Conservation (phyloP, 2,113 vertebrate species). For the Glareola pratincola region DNA sequence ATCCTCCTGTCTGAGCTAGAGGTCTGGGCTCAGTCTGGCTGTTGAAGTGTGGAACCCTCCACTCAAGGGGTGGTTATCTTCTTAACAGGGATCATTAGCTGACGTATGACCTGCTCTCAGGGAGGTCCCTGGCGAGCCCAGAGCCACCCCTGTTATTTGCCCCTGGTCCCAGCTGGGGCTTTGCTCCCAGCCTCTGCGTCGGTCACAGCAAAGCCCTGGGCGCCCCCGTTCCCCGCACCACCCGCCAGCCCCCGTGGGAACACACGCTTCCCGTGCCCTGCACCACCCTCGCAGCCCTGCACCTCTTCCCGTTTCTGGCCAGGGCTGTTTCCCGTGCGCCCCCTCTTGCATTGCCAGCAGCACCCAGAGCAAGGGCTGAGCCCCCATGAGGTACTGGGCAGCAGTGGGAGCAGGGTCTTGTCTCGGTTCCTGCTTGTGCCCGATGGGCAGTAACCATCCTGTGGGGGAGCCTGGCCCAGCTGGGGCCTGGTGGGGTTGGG, state of each 20-base stretch:
- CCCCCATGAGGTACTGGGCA: background rate
- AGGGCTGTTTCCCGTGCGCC: background rate
- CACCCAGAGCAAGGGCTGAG: background rate
- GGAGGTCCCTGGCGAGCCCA: background rate
- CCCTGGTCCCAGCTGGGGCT: accelerated
- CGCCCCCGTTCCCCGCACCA: background rate
- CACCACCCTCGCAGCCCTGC: background rate
- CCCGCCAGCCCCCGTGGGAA: background rate
- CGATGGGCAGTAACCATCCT: accelerated
- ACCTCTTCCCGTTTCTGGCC: background rate
- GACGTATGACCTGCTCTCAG: background rate
- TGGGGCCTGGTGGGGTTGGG: background rate
- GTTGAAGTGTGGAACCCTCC: background rate
- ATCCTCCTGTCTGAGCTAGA: background rate
- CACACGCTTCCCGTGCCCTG: accelerated
- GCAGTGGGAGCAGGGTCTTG: too few relatives aligned
- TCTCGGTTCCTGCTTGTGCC: background rate
- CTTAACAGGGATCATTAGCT: too few relatives aligned
- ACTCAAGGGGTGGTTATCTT: too few relatives aligned
- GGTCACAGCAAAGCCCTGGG: background rate
- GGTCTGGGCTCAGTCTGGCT: background rate
- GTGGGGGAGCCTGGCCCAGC: background rate
- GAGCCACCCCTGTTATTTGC: background rate
- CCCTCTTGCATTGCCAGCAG: background rate
- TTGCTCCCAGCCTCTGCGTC: accelerated